Evolutionary conservation across 2,797 vertebrate species (phyloP), one percentile per base, ranked within the genome.

Genomic region (Hylomyscus alleni): DNA sequence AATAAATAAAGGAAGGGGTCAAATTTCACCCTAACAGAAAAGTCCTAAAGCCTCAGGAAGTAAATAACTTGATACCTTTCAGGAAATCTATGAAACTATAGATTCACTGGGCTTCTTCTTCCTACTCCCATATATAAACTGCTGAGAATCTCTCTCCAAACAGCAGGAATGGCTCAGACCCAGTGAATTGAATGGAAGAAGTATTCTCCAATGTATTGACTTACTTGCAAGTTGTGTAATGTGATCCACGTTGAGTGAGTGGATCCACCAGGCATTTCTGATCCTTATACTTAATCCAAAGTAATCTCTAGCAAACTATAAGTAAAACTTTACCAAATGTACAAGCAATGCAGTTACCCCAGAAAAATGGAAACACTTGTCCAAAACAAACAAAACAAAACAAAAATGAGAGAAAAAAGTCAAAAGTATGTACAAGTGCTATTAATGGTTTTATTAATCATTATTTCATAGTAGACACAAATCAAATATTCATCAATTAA

Each of bases 361-460:
- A 76, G 10, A 47, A 19, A 82, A 92, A 73, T 72, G 7, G 76
- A 85, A 58, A 77, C n/a, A 73, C 40, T 4, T 65, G 26, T 37
- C 54, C 20, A 78, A 60, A 89, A 86, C 4, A 44, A 34, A 67
- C 11, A 50, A 73, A 22, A 58, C 6, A 85, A 34, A 19, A 67
- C 31, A 34, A 67, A 67, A n/a, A n/a, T 34, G 6, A 34, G 34
- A 15, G 31, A 20, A 50, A 3, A n/a, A 69, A 69, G 2, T 6
- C 1, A 89, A 80, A 62, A 29, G 15, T 56, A 1, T 78, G 0
- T 26, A 50, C 1, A 65, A 87, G 44, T 47, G 10, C 65, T 78
- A 73, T 56, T 65, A 82, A 31, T n/a, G n/a, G 22, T 67, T 95
- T 78, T 73, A 62, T 24, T 94, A 19, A 65, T 90, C 77, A 52